A percentile compares a stretch with the other conserved stretches of the same genome.
These are phyloP conservation scores for Exocentrus adspersus DNA, from an alignment of 2,888 invertebrate species.

Conservation along the genomic window DNA sequence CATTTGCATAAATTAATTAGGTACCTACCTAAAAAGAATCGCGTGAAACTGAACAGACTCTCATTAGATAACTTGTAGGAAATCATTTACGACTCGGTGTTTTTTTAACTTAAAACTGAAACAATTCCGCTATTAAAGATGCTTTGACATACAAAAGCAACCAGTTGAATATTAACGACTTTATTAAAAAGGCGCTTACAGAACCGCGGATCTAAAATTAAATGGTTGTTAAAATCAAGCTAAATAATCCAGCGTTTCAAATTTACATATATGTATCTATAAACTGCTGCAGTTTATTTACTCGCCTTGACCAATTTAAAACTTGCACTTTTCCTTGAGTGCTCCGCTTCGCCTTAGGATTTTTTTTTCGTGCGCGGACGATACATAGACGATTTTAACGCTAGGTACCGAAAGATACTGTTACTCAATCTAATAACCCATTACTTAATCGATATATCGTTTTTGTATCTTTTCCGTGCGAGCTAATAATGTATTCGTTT, in stretches of 20 bases:
- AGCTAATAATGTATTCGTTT: too few species aligned
- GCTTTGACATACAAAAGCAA: background rate
- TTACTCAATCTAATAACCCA: too few species aligned
- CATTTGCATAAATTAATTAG: too few species aligned
- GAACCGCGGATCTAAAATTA: too few species aligned
- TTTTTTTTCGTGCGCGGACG: background rate
- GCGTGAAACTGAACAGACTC: background rate
- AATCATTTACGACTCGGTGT: background rate
- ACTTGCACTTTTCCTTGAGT: slow-evolving; percentile 11
- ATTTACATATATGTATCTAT: background rate
- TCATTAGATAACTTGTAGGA: background rate
- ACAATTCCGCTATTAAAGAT: background rate
- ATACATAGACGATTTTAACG: too few species aligned
- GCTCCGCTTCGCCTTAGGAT: slow-evolving; percentile 6
- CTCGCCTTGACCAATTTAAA: slow-evolving; percentile 19
- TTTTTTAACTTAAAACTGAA: background rate
- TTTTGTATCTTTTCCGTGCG: too few species aligned
- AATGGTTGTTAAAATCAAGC: too few species aligned
- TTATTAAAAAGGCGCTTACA: too few species aligned
- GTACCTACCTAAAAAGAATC: background rate
- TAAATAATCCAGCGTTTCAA: too few species aligned
- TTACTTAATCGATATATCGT: too few species aligned
- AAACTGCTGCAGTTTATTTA: slow-evolving; percentile 5
- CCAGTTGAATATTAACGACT: background rate
- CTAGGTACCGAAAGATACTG: too few species aligned